Base-by-base conservation (phyloP, 2,797 vertebrate species). In the Labroides dimidiatus region DNA sequence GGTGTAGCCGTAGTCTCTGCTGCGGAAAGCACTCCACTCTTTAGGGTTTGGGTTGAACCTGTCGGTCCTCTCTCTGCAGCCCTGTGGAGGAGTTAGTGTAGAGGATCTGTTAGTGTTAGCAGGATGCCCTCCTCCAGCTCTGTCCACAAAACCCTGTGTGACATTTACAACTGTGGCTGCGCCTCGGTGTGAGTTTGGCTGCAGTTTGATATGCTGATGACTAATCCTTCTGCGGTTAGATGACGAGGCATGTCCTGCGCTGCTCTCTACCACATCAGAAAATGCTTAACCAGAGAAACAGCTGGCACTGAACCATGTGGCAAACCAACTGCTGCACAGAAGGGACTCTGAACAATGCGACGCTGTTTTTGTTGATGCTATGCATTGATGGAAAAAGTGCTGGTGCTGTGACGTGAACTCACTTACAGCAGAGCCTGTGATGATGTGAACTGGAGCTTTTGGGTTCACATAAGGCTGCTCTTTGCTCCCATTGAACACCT, bases 381-480 rank as follows among this genome's bases (percentile, higher is more conserved):
- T 20, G 15, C 21, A 55, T 48, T 47, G 37, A 77, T 72, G 49
- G 54, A 59, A 60, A 68, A 39, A 74, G 73, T 74, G 6, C 57
- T 39, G 27, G 73, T 7, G 39, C 37, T 33, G 45, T 17, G 51
- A 61, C 49, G 42, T 64, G 39, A 68, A 78, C 49, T 36, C 80
- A 94, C 95, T 96, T 85, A 96, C 96, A 23, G 96, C 96, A 19
- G 96, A 97, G 77, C 96, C 96, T 0, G 95, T 95, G 89, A 96
- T 96, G 58, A 97, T 96, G 72, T 96, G 96, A 0, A 97, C 94
- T 0, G 96, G 96, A 51, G 93, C 95, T 74, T 84, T 93, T 1
- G 96, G 96, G 67, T 96, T 95, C 58, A 94, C 93, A 24, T 97
- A 96, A 1, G 96, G 96, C 48, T 81, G 82, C 43, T 94, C 87